Evolutionary conservation across 2,888 invertebrate species (phyloP).

Genomic region (Thymelicus acteon): DNA sequence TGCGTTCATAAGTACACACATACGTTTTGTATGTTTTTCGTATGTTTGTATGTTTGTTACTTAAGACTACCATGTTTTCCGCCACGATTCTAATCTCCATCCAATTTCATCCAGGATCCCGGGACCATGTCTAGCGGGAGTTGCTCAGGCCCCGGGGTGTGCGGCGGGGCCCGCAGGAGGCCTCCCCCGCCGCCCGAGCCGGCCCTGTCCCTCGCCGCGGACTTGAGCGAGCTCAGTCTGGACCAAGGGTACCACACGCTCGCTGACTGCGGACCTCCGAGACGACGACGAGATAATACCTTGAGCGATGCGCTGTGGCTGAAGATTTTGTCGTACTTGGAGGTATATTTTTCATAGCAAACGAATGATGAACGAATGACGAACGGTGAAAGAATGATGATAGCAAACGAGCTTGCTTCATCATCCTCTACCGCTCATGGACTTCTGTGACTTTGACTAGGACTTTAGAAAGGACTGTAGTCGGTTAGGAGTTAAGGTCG

Average conservation of each 20-base stretch:
- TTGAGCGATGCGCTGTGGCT: conserved; percentile 75
- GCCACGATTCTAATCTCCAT: background rate
- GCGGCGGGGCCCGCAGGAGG: conserved; percentile 72
- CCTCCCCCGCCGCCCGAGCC: conserved; percentile 80
- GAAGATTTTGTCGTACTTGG: conserved; percentile 72
- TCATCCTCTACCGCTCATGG: too few species aligned
- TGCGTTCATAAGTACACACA: too few species aligned
- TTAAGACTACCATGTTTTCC: too few species aligned
- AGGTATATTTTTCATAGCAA: conserved; percentile 52
- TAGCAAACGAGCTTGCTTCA: too few species aligned
- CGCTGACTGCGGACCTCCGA: conserved; percentile 86
- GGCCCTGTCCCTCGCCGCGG: conserved; percentile 72
- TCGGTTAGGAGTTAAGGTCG: too few species aligned
- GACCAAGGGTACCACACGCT: conserved; percentile 94
- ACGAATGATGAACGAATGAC: too few species aligned
- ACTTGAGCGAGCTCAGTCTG: conserved; percentile 86
- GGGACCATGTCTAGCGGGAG: conserved; percentile 71
- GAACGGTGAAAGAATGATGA: too few species aligned
- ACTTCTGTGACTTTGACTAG: too few species aligned
- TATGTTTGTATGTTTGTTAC: too few species aligned
- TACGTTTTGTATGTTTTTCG: too few species aligned
- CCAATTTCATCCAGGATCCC: conserved; percentile 57
- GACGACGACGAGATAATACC: conserved; percentile 69
- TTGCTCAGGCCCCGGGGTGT: conserved; percentile 73
- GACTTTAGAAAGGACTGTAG: too few species aligned